These are phyloP conservation scores for Gadus chalcogrammus DNA, from an alignment of 2,113 vertebrate species.

Conservation along the genomic window DNA sequence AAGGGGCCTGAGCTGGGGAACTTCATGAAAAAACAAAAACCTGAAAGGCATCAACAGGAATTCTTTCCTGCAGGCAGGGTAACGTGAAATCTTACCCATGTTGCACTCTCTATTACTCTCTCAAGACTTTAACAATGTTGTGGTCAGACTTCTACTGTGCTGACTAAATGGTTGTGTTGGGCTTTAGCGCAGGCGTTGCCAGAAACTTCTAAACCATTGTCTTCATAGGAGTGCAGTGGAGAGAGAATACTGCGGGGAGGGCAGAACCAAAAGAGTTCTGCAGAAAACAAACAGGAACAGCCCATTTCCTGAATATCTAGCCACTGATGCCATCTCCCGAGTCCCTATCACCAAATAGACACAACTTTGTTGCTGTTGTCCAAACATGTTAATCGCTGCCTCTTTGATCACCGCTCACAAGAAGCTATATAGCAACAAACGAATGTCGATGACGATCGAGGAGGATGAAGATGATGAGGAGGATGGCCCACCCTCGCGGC, in stretches of 20 bases:
- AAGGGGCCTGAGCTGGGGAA: background rate
- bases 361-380: conserved; percentile 29
- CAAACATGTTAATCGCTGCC: conserved; percentile 37
- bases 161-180: conserved; percentile 44
- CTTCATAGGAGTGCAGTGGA: conserved; percentile 33
- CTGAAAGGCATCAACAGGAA: conserved; percentile 40
- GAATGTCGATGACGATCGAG: conserved; percentile 10
- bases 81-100: conserved; percentile 59
- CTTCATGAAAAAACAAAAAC: conserved; percentile 3
- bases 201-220: conserved; percentile 24
- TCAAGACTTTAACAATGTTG: conserved; percentile 64
- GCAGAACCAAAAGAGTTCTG: conserved; percentile 14
- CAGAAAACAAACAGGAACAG: conserved; percentile 23
- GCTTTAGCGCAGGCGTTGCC: conserved; percentile 18
- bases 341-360: conserved; percentile 34
- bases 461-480: conserved; percentile 6
- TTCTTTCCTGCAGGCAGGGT: conserved; percentile 51
- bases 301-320: conserved; percentile 35
- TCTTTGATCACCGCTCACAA: conserved; percentile 29
- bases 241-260: background rate
- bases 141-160: conserved; percentile 49
- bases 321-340: conserved; percentile 31
- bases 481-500: conserved; percentile 46
- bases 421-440: conserved; percentile 12
- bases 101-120: conserved; percentile 58